Conservation (phyloP, 2,113 vertebrate species). For the Trichechus manatus region DNA sequence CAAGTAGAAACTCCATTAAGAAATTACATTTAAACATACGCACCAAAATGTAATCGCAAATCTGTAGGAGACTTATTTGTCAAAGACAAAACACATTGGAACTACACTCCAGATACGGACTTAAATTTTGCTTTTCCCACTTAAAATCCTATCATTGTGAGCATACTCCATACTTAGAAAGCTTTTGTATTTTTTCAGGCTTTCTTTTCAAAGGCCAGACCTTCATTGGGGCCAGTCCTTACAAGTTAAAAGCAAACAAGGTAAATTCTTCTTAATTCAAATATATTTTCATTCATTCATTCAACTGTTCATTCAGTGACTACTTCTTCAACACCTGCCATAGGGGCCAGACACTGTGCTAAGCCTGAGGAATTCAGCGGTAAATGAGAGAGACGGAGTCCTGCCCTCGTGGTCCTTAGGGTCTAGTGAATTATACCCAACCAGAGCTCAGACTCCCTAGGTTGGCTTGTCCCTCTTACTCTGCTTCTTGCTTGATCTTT, state of each 20-base stretch:
- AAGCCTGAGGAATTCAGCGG: background rate
- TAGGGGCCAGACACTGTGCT: background rate
- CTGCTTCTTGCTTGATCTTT: background rate
- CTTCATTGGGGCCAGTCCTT: background rate
- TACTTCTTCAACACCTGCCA: background rate
- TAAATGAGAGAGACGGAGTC: background rate
- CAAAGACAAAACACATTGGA: slow-evolving; percentile 33
- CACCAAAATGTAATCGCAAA: slow-evolving; percentile 17
- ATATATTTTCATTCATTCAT: background rate
- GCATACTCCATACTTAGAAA: background rate
- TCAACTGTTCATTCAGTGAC: background rate
- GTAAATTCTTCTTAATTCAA: background rate
- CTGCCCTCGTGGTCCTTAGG: background rate
- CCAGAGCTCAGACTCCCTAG: background rate
- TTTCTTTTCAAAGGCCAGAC: slow-evolving; percentile 39
- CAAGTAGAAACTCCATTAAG: background rate
- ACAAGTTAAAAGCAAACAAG: slow-evolving; percentile 24
- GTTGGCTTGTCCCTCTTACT: background rate
- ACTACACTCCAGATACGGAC: background rate
- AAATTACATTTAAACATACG: slow-evolving; percentile 66
- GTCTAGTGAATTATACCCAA: background rate
- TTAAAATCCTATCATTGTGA: background rate
- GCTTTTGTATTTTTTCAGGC: background rate
- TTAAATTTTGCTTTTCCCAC: slow-evolving; percentile 26
- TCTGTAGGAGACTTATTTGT: slow-evolving; percentile 49